Evolutionary conservation across 1,140 invertebrate genomes (phyloP), one percentile per base, ranked within the genome.

Genomic region (Drosophila serrata): DNA sequence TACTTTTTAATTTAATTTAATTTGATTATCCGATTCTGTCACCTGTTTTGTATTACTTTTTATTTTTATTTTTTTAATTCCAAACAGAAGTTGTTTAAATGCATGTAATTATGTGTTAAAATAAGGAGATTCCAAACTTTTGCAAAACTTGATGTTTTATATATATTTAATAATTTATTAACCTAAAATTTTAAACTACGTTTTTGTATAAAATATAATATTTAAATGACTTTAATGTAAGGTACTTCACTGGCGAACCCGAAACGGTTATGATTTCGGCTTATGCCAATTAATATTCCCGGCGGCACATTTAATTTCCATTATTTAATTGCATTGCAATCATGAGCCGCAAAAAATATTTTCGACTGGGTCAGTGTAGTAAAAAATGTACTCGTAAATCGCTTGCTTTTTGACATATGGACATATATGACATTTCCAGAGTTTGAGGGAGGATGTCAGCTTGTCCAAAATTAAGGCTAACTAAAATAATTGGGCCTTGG

Each of bases 281-380:
- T 19, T 55, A 8, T 8, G 29, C 15, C 46, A 24, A 27, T 58
- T 33, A 60, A 60, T 60, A 48, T 60, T 31, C 15, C 58, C 58
- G 43, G 29, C 43, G 58, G 37, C 46, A 43, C 39, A 35, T 49
- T 60, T 51, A 78, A 77, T 68, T 53, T 17, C 17, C 49, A 61
- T 77, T 56, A 75, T 76, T 75, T 68, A 77, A 78, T 78, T 76
- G 63, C 22, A 48, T 59, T 67, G 39, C 39, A 67, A 76, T 78
- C 59, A 45, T 76, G 22, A 49, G 1, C 4, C 19, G 33, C 13
- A 51, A 40, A 22, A n/a, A 24, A 37, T 19, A 2, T 11, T 9
- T 15, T 22, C 2, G 17, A 17, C 33, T 12, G 45, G 8, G 8
- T 48, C 24, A 11, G 13, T 15, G 29, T 19, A 12, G 22, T 12